Conservation (phyloP, 2,888 invertebrate genomes). For the Nephrotoma appendiculata region DNA sequence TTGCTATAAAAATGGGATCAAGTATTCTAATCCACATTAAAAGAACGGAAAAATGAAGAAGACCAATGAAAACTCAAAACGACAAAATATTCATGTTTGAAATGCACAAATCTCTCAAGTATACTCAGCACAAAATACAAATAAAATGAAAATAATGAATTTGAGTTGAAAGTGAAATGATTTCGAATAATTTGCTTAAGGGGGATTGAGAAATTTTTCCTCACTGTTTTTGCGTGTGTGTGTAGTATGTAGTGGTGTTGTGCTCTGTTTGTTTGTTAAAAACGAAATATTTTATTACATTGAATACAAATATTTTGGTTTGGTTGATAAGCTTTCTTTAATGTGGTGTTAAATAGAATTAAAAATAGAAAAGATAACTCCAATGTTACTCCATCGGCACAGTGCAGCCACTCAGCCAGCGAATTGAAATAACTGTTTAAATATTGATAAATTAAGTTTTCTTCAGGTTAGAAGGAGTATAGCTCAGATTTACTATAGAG, state of each 20-base stretch:
- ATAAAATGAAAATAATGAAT: background rate
- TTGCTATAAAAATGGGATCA: background rate
- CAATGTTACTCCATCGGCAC: background rate
- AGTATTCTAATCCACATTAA: background rate
- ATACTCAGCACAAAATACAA: background rate
- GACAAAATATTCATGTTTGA: background rate
- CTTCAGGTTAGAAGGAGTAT: too few relatives aligned
- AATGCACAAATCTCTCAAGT: background rate
- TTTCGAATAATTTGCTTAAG: background rate
- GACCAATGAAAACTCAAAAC: background rate
- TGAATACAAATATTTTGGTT: background rate
- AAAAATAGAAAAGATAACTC: background rate
- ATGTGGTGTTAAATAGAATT: background rate
- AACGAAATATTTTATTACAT: background rate
- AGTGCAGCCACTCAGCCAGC: background rate
- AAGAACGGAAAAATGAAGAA: background rate
- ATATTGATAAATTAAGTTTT: too few relatives aligned
- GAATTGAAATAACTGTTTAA: background rate
- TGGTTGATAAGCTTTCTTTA: background rate
- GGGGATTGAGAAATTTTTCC: background rate
- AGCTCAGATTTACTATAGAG: too few relatives aligned
- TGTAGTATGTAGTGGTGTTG: background rate
- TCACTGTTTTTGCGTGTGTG: background rate
- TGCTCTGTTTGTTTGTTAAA: too few relatives aligned
- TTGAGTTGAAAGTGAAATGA: background rate